phyloP scores from a whole-genome alignment of 2,113 vertebrate genomes.

The Ochotona curzoniae region DNA sequence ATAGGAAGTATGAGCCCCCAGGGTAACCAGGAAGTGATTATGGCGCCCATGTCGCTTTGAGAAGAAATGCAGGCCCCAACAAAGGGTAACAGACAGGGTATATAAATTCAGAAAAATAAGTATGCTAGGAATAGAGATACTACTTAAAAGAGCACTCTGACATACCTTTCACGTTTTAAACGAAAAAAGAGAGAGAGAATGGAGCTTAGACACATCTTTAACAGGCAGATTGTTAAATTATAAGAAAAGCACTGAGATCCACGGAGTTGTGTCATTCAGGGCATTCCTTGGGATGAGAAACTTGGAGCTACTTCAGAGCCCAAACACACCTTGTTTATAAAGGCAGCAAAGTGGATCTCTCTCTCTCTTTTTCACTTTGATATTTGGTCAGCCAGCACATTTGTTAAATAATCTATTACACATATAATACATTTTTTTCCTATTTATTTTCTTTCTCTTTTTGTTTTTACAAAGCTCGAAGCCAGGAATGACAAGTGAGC shows the following conservation, averaged over 20 bases:
- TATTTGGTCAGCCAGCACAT: background rate
- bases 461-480: background rate
- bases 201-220: background rate
- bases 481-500: background rate
- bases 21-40: constrained; percentile 35
- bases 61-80: background rate
- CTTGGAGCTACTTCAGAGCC: background rate
- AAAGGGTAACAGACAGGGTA: constrained; percentile 17
- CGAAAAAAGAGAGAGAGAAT: background rate
- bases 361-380: background rate
- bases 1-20: constrained; percentile 47
- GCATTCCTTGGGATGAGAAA: background rate
- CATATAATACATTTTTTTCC: no score
- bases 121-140: background rate
- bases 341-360: background rate
- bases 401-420: background rate
- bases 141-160: background rate
- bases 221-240: background rate
- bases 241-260: background rate
- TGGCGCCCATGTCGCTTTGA: constrained; percentile 1
- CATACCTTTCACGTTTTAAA: background rate
- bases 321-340: background rate
- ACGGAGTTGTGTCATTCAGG: background rate
- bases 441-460: no score
- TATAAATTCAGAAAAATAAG: background rate